Conservation (phyloP, 2,113 vertebrate genomes). For the Physeter macrocephalus region DNA sequence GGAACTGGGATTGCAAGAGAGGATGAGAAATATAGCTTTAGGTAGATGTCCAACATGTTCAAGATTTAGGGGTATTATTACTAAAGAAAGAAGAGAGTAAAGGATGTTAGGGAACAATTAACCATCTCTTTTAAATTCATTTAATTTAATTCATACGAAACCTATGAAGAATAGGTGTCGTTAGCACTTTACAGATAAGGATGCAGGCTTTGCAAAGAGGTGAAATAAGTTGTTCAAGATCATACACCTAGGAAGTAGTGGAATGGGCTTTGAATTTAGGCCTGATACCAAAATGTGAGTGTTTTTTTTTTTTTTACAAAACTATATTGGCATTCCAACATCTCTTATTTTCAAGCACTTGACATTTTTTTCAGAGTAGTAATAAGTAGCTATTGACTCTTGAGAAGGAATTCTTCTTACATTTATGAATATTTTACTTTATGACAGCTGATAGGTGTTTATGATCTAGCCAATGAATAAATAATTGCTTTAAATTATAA, state of each 20-base stretch:
- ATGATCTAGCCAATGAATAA: not conserved
- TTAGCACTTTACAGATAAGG: not conserved
- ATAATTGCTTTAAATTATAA: conserved; percentile 10
- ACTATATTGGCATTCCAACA: not conserved
- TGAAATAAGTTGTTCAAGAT: not conserved
- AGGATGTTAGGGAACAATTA: not conserved
- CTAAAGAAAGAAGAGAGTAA: not conserved
- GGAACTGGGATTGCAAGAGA: not conserved
- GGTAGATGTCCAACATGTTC: not conserved
- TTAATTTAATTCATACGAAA: not conserved
- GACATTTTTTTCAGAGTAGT: not conserved
- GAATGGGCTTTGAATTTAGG: not conserved
- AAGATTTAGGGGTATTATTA: not conserved
- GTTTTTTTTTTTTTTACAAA: not conserved
- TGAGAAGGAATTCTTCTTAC: not conserved
- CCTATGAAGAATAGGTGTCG: not conserved
- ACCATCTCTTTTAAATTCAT: not conserved
- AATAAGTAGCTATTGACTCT: not conserved
- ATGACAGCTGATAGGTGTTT: not conserved
- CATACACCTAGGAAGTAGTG: not conserved
- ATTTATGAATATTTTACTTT: conserved; percentile 9
- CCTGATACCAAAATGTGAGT: not conserved
- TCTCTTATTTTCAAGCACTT: not conserved
- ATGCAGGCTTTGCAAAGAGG: not conserved
- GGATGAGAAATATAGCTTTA: not conserved